Base-by-base conservation (phyloP, 2,113 vertebrate species). In the Andinoacara biseriatus region DNA sequence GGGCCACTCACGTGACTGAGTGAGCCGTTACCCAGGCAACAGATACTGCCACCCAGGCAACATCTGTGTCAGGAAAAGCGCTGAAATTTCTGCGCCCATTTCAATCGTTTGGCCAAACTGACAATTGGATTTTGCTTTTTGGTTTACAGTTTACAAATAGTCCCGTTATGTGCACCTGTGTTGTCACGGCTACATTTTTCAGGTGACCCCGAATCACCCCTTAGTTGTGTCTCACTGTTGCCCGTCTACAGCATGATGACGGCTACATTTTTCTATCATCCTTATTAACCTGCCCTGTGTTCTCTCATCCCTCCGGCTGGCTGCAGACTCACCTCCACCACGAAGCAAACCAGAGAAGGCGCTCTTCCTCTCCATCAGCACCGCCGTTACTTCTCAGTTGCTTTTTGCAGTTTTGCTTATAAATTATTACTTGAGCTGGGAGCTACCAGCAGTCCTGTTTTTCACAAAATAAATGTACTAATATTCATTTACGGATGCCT, bases 281-380 rank as follows among this genome's bases (percentile, higher is more conserved):
- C 46, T 67, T 5, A 46, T 67, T 67, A 46, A 46, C 5, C 40
- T 49, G 40, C 40, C 15, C 40, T 67, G 1, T 67, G 9, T 1
- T 67, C 5, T 11, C 22, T 26, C 63, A 61, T 20, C 59, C 59
- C 35, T 61, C 31, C 31, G 10, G 3, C 10, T 40, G 38, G 38
- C 38, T 40, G 38, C 10, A 10, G 38, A 38, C 38, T 38, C 38
- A 38, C 7, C 35, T 35, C 29, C 3, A 31, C 3, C 29, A 31
- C 35, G 43, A 24, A 43, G 8, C 62, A 65, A 46, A 10, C 63
- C 0, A 0, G 38, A 67, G 26, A 46, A 67, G 6, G 38, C n/a
- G 0, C 62, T 0, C 9, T 18, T 20, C 38, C 52, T 54, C 62
- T 46, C 63, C 24, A 11, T 0, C 63, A 14, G 40, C 40, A 46